Evolutionary conservation across 2,113 vertebrate species (phyloP).

Genomic region (Lonchura striata): DNA sequence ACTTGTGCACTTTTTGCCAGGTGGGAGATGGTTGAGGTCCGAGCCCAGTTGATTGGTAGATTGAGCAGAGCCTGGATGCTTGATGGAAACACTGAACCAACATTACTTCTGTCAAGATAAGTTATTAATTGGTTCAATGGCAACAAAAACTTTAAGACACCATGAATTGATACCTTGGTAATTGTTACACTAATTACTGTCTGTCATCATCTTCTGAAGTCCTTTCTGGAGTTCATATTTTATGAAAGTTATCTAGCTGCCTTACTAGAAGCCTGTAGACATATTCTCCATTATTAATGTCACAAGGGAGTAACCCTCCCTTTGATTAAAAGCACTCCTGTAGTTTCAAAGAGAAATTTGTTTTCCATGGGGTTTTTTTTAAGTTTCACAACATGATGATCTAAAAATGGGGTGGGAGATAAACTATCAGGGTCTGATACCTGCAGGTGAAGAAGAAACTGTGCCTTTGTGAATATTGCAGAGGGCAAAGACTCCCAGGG

Average conservation of each 20-base stretch:
- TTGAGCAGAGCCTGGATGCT: not conserved
- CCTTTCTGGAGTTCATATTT: conserved; percentile 49
- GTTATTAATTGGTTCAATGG: conserved; percentile 52
- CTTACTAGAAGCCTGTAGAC: not conserved
- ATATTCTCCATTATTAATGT: not conserved
- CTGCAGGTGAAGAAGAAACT: not conserved
- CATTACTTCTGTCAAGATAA: conserved; percentile 49
- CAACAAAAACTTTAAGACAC: conserved; percentile 52
- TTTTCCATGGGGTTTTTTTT: not conserved
- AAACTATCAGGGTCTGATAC: not conserved
- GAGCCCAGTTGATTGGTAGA: not conserved
- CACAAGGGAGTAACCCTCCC: not conserved
- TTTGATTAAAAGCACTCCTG: not conserved
- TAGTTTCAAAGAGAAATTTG: not conserved
- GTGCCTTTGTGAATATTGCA: not conserved
- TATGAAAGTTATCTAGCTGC: conserved; percentile 24
- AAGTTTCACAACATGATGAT: not conserved
- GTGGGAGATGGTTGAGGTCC: not conserved
- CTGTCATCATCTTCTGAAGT: conserved; percentile 55
- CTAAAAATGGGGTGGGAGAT: not conserved
- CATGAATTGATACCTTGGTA: conserved; percentile 62
- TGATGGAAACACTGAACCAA: conserved; percentile 40
- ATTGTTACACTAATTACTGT: conserved; percentile 70
- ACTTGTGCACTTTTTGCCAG: not conserved
- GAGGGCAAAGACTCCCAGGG: not conserved